Evolutionary conservation across 2,797 vertebrate species (phyloP).

Genomic region (Notamacropus eugenii): DNA sequence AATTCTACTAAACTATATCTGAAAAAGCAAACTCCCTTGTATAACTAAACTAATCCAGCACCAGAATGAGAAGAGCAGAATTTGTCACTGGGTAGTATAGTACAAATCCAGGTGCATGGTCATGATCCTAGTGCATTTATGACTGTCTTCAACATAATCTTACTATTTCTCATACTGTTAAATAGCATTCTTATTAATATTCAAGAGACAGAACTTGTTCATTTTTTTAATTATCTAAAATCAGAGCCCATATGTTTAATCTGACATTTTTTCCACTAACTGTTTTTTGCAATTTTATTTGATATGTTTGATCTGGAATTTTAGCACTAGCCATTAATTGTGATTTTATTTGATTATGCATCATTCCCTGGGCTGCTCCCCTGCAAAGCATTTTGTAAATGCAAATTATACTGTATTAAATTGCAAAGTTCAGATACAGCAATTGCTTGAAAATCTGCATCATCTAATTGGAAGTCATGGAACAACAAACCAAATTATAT

Average conservation of each 20-base stretch:
- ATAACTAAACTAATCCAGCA: not conserved
- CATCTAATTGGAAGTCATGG: conserved; percentile 21
- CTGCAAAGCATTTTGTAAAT: conserved; percentile 24
- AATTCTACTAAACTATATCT: not conserved
- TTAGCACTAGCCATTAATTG: conserved; percentile 46
- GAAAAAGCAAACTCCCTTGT: not conserved
- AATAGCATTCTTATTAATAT: not conserved
- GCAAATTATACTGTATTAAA: conserved; percentile 20
- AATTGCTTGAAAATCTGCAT: conserved; percentile 32
- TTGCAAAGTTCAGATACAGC: not conserved
- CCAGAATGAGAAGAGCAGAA: not conserved
- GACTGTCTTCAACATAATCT: not conserved
- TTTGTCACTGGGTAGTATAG: not conserved
- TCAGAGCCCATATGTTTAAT: conserved; percentile 49
- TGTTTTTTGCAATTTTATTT: conserved; percentile 54
- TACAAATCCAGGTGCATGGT: not conserved
- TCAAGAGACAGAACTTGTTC: conserved; percentile 9
- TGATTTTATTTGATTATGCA: conserved; percentile 60
- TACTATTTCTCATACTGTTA: not conserved
- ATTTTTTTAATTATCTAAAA: conserved; percentile 6
- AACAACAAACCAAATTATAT: not conserved
- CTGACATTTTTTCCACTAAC: conserved; percentile 35
- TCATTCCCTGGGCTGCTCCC: conserved; percentile 12
- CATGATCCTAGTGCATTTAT: not conserved
- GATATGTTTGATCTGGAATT: conserved; percentile 57